A percentile compares a stretch with the other conserved stretches of the same genome.
Evolutionary conservation across 2,888 invertebrate species (phyloP).

Genomic region (Troglohyphantes excavatus): DNA sequence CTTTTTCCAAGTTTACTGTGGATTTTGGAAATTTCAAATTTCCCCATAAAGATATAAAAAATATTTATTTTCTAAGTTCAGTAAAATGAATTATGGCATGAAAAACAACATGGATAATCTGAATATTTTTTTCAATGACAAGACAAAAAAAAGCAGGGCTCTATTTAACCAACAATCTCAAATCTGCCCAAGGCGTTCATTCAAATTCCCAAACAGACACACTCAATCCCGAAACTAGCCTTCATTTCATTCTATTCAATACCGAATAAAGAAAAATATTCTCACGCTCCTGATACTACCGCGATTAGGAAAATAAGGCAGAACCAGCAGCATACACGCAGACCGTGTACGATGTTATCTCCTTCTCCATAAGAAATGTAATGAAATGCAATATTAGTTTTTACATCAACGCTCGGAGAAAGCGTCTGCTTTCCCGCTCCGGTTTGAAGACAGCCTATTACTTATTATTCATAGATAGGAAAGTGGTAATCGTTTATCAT

Average conservation of each 20-base stretch:
- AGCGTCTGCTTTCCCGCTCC: neutral
- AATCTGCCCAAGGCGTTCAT: too few species aligned
- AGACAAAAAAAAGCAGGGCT: too few species aligned
- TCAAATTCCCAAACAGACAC: too few species aligned
- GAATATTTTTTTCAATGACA: too few species aligned
- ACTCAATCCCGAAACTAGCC: too few species aligned
- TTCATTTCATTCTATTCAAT: too few species aligned
- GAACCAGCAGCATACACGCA: too few species aligned
- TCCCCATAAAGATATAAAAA: too few species aligned
- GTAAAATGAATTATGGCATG: neutral
- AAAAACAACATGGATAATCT: too few species aligned
- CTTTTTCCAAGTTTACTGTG: too few species aligned
- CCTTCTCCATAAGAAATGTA: neutral
- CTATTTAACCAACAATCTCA: too few species aligned
- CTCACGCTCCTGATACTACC: constrained; percentile 4
- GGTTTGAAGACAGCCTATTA: neutral
- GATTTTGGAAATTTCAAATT: too few species aligned
- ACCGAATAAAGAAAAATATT: neutral
- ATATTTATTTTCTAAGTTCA: neutral
- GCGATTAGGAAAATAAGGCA: neutral
- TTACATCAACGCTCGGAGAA: neutral
- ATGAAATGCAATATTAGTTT: neutral
- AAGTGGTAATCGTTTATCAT: neutral
- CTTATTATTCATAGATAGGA: constrained; percentile 4
- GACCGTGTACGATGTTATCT: neutral